Percentiles rank a stretch among this genome's conserved stretches.
Evolutionary conservation across 2,113 vertebrate genomes (phyloP).

Genomic region (Brachypodius melanocephalos): DNA sequence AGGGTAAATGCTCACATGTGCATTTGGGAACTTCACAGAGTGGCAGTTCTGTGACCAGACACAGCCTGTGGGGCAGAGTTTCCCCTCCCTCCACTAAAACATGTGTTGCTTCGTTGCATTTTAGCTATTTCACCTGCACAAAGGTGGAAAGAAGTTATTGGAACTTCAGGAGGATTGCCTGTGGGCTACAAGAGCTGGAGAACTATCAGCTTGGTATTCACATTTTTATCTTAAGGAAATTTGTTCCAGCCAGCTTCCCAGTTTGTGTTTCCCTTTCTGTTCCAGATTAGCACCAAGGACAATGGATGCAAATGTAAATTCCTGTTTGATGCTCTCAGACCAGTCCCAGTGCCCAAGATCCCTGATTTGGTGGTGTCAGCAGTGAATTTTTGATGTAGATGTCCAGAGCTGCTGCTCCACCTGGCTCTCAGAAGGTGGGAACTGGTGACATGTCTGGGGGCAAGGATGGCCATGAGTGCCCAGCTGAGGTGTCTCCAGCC

Average conservation of each 20-base stretch:
- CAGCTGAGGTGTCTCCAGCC: neutral
- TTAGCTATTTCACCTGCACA: neutral
- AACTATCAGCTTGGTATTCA: neutral
- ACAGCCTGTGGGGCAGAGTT: neutral
- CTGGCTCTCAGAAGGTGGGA: neutral
- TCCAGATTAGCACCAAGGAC: neutral
- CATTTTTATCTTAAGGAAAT: neutral
- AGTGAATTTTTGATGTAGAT: neutral
- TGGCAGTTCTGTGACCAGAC: neutral
- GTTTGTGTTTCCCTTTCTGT: neutral
- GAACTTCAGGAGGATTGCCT: neutral
- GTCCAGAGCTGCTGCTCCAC: neutral
- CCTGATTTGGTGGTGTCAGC: accelerated
- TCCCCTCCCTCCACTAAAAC: neutral
- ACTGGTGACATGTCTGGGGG: neutral
- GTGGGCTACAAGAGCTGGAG: neutral
- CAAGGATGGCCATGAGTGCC: neutral
- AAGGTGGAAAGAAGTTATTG: neutral
- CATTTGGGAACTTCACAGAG: accelerated
- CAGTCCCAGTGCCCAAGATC: neutral
- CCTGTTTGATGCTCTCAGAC: neutral
- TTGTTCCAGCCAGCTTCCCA: neutral
- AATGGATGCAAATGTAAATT: neutral
- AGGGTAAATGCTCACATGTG: neutral
- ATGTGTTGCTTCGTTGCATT: neutral